phyloP scores from a whole-genome alignment of 2,888 invertebrate genomes.

The Sialis lutaria region DNA sequence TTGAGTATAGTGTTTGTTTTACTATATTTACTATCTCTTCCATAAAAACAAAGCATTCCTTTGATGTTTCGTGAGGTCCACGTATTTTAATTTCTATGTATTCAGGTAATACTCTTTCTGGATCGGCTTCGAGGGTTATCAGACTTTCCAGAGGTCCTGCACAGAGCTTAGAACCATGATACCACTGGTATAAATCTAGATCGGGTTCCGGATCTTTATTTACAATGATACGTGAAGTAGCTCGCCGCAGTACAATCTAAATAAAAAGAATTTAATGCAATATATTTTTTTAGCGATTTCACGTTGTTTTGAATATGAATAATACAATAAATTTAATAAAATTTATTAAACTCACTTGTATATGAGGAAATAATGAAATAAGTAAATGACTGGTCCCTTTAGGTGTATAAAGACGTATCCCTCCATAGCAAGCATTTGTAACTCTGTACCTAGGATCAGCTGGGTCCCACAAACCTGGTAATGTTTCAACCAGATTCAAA shows the following conservation, averaged over 20 bases:
- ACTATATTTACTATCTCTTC: constrained; percentile 45
- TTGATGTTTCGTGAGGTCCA: constrained; percentile 36
- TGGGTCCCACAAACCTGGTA: constrained; percentile 49
- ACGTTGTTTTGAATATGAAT: not conserved
- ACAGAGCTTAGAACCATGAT: constrained; percentile 50
- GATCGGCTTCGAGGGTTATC: constrained; percentile 35
- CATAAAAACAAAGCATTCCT: constrained; percentile 47
- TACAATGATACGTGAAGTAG: constrained; percentile 16
- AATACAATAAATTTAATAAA: not conserved
- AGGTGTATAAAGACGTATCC: constrained; percentile 38
- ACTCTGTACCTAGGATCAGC: constrained; percentile 30
- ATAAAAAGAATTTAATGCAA: not conserved
- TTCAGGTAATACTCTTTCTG: constrained; percentile 21
- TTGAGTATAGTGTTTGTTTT: constrained; percentile 39
- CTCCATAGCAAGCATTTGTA: constrained; percentile 37
- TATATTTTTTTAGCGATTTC: not conserved
- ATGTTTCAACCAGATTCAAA: constrained; percentile 44
- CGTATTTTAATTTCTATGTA: constrained; percentile 47
- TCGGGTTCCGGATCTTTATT: constrained; percentile 32
- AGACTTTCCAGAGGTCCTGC: constrained; percentile 49
- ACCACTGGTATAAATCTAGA: constrained; percentile 55
- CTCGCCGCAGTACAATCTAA: constrained; percentile 20
- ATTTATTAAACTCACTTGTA: constrained; percentile 28
- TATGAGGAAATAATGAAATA: constrained; percentile 47
- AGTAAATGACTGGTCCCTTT: constrained; percentile 39